Evolutionary conservation across 1,140 invertebrate species (phyloP).

Genomic region (Lucilia sericata): DNA sequence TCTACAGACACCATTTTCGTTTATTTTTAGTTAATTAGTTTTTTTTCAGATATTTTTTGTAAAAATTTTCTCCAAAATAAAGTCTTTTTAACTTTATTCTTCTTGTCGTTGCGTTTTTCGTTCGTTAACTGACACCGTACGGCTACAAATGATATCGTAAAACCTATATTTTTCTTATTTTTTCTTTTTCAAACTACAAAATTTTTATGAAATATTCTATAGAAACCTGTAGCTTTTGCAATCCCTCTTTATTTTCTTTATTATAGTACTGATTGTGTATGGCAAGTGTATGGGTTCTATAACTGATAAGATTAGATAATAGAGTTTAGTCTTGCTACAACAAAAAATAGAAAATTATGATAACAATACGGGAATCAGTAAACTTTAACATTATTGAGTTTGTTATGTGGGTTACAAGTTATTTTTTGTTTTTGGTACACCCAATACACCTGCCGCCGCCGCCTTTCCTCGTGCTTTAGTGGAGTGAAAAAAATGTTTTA

Average conservation of each 20-base stretch:
- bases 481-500: too few species aligned
- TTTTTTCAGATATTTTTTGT: neutral
- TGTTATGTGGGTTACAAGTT: too few species aligned
- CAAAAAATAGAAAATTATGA: neutral
- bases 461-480: too few species aligned
- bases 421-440: too few species aligned
- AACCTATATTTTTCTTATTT: neutral
- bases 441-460: too few species aligned
- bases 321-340: neutral
- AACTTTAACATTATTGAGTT: too few species aligned
- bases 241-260: conserved; percentile 5
- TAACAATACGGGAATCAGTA: neutral
- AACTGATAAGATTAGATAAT: conserved; percentile 22
- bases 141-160: conserved; percentile 37
- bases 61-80: conserved; percentile 28
- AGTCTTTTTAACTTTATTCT: neutral
- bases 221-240: conserved; percentile 34
- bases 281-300: neutral
- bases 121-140: conserved; percentile 35
- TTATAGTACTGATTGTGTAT: neutral
- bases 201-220: neutral
- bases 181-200: neutral
- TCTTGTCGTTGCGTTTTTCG: conserved; percentile 37
- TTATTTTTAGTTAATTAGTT: conserved; percentile 17
- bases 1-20: conserved; percentile 79